phyloP scores from a whole-genome alignment of 2,888 invertebrate genomes.

The Eupsilia transversa region DNA sequence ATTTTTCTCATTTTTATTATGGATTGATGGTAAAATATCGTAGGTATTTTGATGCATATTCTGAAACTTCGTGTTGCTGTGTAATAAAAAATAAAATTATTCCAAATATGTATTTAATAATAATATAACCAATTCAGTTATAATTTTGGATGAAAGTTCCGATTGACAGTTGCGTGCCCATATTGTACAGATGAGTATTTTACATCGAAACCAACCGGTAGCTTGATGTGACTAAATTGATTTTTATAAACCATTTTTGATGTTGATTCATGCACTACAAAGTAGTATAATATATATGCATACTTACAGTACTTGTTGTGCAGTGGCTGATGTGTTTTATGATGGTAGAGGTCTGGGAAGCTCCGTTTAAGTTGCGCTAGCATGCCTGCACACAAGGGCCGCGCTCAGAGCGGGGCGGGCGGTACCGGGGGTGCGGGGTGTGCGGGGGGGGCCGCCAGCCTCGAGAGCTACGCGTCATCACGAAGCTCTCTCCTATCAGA shows the following conservation, averaged over 20 bases:
- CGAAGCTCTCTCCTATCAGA: conserved; percentile 38
- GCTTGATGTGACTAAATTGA: conserved; percentile 48
- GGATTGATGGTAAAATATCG: conserved; percentile 11
- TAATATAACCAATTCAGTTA: conserved; percentile 8
- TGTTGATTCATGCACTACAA: conserved; percentile 80
- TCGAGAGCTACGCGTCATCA: conserved; percentile 38
- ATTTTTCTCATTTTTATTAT: conserved; percentile 2
- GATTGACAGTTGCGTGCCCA: conserved; percentile 44
- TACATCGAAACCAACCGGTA: conserved; percentile 56
- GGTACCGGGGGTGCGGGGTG: conserved; percentile 77
- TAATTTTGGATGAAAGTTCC: conserved; percentile 31
- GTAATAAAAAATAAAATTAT: background rate
- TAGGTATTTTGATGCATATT: conserved; percentile 19
- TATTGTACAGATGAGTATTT: conserved; percentile 64
- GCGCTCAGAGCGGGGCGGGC: conserved; percentile 88
- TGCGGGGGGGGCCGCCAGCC: conserved; percentile 45
- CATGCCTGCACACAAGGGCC: conserved; percentile 94
- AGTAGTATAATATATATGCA: conserved; percentile 77
- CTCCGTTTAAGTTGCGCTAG: conserved; percentile 97
- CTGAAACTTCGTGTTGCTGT: conserved; percentile 15
- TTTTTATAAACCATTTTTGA: conserved; percentile 50
- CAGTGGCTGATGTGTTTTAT: conserved; percentile 94
- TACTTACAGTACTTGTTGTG: conserved; percentile 93
- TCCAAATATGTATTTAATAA: conserved; percentile 10
- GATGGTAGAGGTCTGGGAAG: conserved; percentile 95